These are phyloP conservation scores for Brachyopa scutellaris DNA, from an alignment of 2,888 invertebrate genomes.

Conservation along the genomic window DNA sequence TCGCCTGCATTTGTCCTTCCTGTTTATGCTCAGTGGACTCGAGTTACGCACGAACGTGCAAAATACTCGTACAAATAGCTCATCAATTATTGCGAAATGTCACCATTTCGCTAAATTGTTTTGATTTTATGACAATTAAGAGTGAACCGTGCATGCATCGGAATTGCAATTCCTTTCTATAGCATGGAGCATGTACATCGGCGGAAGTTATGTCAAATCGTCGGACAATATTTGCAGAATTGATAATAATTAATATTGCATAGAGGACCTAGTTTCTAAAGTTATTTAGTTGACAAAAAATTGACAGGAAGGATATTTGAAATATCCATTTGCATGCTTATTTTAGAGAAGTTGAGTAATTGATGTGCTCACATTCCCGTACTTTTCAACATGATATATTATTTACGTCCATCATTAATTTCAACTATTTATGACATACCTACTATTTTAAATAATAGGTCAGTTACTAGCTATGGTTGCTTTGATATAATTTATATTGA, in stretches of 20 bases:
- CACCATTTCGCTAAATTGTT: slow-evolving; percentile 61
- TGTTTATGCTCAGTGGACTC: slow-evolving; percentile 36
- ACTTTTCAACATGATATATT: no score
- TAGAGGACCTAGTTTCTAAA: background rate
- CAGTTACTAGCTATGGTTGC: no score
- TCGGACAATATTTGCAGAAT: background rate
- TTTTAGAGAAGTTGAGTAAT: no score
- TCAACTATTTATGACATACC: no score
- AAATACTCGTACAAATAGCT: slow-evolving; percentile 2
- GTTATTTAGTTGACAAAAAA: no score
- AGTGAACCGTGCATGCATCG: slow-evolving; percentile 37
- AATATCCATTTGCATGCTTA: no score
- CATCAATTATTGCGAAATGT: slow-evolving; percentile 65
- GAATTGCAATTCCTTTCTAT: slow-evolving; percentile 3
- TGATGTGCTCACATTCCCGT: no score
- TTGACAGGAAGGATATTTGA: no score
- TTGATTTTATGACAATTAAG: slow-evolving; percentile 66
- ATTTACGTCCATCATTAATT: no score
- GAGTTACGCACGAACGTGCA: background rate
- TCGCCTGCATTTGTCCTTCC: slow-evolving; percentile 44
- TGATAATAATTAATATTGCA: slow-evolving; percentile 22
- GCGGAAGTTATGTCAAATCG: slow-evolving; percentile 33
- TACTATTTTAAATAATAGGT: no score
- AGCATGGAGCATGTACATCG: background rate
- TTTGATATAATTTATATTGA: no score